Evolutionary conservation across 2,113 vertebrate species (phyloP).

Genomic region (Platichthys stellatus): DNA sequence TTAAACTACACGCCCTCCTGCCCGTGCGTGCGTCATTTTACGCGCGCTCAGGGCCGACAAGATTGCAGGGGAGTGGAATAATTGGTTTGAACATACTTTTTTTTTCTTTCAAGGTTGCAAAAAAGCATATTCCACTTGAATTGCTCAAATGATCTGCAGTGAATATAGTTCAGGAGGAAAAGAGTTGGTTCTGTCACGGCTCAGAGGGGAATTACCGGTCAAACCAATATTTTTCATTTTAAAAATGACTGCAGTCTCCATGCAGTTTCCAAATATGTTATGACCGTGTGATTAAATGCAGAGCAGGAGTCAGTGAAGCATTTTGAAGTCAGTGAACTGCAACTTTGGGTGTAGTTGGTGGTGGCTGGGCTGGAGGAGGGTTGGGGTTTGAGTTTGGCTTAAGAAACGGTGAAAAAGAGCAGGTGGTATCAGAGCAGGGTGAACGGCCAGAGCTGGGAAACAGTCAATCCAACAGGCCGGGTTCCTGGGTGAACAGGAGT

Average conservation of each 20-base stretch:
- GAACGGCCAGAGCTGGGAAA: no score
- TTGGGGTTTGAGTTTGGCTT: no score
- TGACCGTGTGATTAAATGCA: background rate
- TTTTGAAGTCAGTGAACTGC: no score
- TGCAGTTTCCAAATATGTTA: background rate
- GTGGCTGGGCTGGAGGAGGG: no score
- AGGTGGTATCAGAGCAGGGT: no score
- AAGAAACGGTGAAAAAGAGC: no score
- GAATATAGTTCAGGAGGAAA: background rate
- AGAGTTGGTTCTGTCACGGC: background rate
- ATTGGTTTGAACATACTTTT: background rate
- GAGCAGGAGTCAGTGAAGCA: no score
- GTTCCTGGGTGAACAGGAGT: background rate
- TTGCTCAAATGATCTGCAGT: background rate
- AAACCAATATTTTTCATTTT: constrained; percentile 11
- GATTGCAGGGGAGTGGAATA: background rate
- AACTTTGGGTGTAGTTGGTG: no score
- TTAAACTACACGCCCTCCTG: constrained; percentile 30
- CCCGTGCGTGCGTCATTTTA: constrained; percentile 49
- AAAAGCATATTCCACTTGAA: background rate
- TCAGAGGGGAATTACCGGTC: background rate
- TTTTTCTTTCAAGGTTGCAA: background rate
- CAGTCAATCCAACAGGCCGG: no score
- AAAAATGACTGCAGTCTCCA: background rate
- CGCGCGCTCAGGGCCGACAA: background rate